phyloP scores from a whole-genome alignment of 1,140 invertebrate genomes.

The Bradysia coprophila region DNA sequence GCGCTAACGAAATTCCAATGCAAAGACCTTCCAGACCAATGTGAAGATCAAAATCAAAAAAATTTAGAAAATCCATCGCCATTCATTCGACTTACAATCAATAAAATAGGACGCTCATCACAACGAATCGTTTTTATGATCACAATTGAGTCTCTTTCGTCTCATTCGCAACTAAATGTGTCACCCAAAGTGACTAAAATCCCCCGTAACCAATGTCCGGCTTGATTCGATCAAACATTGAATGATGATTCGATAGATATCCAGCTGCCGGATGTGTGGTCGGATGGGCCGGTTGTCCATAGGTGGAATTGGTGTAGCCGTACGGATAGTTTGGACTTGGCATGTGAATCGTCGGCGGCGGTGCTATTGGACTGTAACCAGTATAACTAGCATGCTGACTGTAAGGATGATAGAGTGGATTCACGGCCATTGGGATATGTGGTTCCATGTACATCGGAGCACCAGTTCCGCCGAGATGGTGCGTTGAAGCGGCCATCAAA shows the following conservation, averaged over 20 bases:
- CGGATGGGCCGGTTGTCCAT: not conserved
- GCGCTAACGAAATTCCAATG: too few relatives aligned
- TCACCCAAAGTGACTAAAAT: conserved; percentile 13
- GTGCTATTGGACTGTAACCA: conserved; percentile 8
- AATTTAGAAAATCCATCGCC: too few relatives aligned
- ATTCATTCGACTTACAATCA: too few relatives aligned
- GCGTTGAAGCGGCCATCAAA: conserved; percentile 9
- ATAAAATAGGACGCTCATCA: too few relatives aligned
- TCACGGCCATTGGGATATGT: conserved; percentile 9
- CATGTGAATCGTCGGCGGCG: conserved; percentile 15
- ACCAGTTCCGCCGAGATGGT: not conserved
- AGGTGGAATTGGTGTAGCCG: conserved; percentile 4
- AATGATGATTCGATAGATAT: conserved; percentile 14
- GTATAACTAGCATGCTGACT: conserved; percentile 15
- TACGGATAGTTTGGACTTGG: conserved; percentile 20
- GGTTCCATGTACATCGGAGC: conserved; percentile 16
- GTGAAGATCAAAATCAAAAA: too few relatives aligned
- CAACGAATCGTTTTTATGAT: too few relatives aligned
- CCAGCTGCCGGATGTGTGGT: conserved; percentile 7
- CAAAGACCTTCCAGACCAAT: too few relatives aligned
- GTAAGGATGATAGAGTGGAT: conserved; percentile 10
- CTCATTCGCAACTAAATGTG: too few relatives aligned
- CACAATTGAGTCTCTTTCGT: too few relatives aligned
- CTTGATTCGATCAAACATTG: conserved; percentile 20
- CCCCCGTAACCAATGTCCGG: conserved; percentile 19